A percentile compares a stretch with the other conserved stretches of the same genome.
phyloP scores from a whole-genome alignment of 2,888 invertebrate species.

The Nephrotoma appendiculata region DNA sequence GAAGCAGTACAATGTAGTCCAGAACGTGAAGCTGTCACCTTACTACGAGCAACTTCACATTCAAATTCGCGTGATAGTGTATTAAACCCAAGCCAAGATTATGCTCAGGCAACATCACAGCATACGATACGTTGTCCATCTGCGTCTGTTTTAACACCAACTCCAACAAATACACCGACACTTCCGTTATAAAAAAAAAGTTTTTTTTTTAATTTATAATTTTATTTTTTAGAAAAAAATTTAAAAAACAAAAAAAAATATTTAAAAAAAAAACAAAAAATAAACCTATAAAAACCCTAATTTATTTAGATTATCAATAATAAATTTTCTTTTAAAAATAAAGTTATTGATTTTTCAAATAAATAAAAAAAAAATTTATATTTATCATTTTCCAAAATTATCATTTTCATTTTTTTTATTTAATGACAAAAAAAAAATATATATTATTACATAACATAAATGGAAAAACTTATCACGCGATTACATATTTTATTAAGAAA shows the following conservation, averaged over 20 bases:
- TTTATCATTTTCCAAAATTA: neutral
- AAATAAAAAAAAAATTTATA: neutral
- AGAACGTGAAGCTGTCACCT: slow-evolving; percentile 46
- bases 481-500: neutral
- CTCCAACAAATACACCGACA: slow-evolving; percentile 36
- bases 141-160: slow-evolving; percentile 35
- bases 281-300: neutral
- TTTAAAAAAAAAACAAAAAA: neutral
- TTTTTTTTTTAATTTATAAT: neutral
- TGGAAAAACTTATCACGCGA: neutral
- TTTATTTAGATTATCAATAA: neutral
- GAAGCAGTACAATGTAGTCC: slow-evolving; percentile 50
- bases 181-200: slow-evolving; percentile 31
- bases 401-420: neutral
- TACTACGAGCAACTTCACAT: slow-evolving; percentile 46
- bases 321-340: neutral
- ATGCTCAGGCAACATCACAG: slow-evolving; percentile 35
- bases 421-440: neutral
- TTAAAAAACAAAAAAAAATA: neutral
- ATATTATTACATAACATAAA: neutral
- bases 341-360: neutral
- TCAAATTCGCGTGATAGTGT: slow-evolving; percentile 44
- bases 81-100: slow-evolving; percentile 39
- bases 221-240: neutral
- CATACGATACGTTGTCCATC: slow-evolving; percentile 36